Conservation (phyloP, 2,888 invertebrate genomes). For the Polydesmus complanatus region DNA sequence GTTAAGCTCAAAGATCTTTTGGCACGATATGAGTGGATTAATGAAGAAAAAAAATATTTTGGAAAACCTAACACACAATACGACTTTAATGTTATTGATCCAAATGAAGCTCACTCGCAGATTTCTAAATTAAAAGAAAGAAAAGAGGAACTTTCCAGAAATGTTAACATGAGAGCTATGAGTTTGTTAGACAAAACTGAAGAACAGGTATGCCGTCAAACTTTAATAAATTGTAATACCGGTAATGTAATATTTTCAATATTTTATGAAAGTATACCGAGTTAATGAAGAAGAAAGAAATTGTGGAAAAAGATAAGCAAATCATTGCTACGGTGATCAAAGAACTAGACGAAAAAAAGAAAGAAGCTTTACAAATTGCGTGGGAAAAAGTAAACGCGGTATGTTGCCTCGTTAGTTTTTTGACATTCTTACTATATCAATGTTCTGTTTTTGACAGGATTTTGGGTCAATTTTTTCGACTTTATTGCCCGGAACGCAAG, state of each 20-base stretch:
- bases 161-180: slow-evolving; percentile 70
- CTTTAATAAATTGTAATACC: neutral
- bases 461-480: slow-evolving; percentile 89
- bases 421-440: neutral
- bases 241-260: neutral
- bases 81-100: slow-evolving; percentile 48
- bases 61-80: slow-evolving; percentile 51
- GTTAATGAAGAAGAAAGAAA: slow-evolving; percentile 52
- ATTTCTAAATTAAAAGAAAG: slow-evolving; percentile 44
- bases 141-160: slow-evolving; percentile 51
- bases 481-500: slow-evolving; percentile 77
- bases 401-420: slow-evolving; percentile 3
- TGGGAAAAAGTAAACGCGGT: slow-evolving; percentile 65
- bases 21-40: slow-evolving; percentile 55
- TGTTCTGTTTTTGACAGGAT: slow-evolving; percentile 38
- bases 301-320: slow-evolving; percentile 57
- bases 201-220: slow-evolving; percentile 46
- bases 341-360: slow-evolving; percentile 83
- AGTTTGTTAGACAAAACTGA: slow-evolving; percentile 72
- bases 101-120: slow-evolving; percentile 42
- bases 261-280: slow-evolving; percentile 44
- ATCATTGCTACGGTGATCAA: slow-evolving; percentile 63
- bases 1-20: slow-evolving; percentile 26
- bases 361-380: slow-evolving; percentile 61
- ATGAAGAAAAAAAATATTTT: slow-evolving; percentile 59